phyloP scores from a whole-genome alignment of 1,140 invertebrate species.

The Whitmania pigra region DNA sequence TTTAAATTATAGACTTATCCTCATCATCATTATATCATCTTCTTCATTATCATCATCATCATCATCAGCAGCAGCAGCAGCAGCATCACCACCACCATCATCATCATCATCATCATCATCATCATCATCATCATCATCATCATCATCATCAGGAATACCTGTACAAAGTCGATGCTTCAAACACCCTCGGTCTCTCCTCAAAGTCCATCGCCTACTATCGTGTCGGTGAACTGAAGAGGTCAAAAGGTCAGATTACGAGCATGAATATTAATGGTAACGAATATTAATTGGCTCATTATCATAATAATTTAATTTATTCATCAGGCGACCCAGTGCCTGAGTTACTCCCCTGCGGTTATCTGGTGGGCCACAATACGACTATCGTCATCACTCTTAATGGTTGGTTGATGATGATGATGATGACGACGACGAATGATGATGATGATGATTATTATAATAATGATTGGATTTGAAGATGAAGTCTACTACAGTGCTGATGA shows the following conservation, averaged over 20 bases:
- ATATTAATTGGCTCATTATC: not conserved
- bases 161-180: slow-evolving; percentile 75
- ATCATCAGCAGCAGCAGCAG: not conserved
- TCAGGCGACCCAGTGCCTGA: slow-evolving; percentile 55
- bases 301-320: not conserved
- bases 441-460: not conserved
- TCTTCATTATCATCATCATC: not conserved
- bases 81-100: not conserved
- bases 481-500: not conserved
- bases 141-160: slow-evolving; percentile 60
- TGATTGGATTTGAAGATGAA: not conserved
- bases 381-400: slow-evolving; percentile 41
- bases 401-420: slow-evolving; percentile 8
- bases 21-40: too few relatives aligned
- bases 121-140: not conserved
- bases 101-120: not conserved
- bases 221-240: slow-evolving; percentile 15
- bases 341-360: slow-evolving; percentile 78
- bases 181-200: slow-evolving; percentile 72
- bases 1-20: too few relatives aligned
- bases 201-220: slow-evolving; percentile 45
- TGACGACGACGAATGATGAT: not conserved
- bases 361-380: slow-evolving; percentile 62
- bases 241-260: slow-evolving; percentile 11
- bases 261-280: not conserved